Conservation (phyloP, 2,888 invertebrate genomes). For the Yponomeuta evonymella region DNA sequence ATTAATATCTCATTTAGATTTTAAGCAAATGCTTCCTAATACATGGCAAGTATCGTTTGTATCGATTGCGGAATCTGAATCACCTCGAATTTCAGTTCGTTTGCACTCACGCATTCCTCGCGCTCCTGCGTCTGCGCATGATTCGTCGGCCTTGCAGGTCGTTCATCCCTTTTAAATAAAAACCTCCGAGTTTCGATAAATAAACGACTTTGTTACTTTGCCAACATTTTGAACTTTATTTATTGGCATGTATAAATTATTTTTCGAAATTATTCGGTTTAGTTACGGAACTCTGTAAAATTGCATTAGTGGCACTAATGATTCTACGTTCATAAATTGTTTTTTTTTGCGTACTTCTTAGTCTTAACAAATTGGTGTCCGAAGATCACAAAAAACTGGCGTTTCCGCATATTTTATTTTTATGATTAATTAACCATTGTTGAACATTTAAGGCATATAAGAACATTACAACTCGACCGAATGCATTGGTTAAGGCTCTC, state of each 20-base stretch:
- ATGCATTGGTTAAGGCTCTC: neutral
- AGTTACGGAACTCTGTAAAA: neutral
- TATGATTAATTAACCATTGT: no score
- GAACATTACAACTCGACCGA: no score
- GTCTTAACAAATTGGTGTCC: neutral
- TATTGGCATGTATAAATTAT: neutral
- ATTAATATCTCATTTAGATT: neutral
- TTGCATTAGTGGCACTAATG: neutral
- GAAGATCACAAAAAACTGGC: neutral
- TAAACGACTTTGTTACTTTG: neutral
- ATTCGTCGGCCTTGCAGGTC: conserved; percentile 62
- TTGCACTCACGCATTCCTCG: conserved; percentile 46
- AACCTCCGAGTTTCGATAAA: neutral
- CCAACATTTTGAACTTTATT: neutral
- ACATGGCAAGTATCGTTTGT: neutral
- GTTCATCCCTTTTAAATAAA: conserved; percentile 45
- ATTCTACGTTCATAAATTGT: neutral
- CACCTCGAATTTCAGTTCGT: conserved; percentile 21
- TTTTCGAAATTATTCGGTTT: neutral
- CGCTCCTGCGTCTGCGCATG: conserved; percentile 21
- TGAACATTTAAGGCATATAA: no score
- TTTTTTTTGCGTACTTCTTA: neutral
- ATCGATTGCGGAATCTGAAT: conserved; percentile 3
- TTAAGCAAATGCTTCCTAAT: neutral
- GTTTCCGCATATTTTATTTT: neutral